Percentiles rank a stretch among this genome's conserved stretches.
Evolutionary conservation across 2,113 vertebrate species (phyloP).

Genomic region (Podarcis cretensis): DNA sequence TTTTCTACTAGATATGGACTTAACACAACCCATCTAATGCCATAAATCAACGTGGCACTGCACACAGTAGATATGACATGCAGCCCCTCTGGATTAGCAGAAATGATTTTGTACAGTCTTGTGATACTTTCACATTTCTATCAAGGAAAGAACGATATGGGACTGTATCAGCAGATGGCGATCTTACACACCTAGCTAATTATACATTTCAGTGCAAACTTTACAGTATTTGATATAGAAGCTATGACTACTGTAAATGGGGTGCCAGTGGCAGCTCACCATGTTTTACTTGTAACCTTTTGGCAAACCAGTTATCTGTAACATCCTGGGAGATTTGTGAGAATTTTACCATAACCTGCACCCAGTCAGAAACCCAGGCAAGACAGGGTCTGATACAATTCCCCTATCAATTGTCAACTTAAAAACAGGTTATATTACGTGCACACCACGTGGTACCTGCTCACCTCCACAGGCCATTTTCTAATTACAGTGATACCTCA

Average conservation of each 20-base stretch:
- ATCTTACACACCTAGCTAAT: constrained; percentile 20
- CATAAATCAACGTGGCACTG: accelerated
- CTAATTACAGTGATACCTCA: no score
- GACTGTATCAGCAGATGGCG: constrained; percentile 57
- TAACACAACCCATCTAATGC: accelerated
- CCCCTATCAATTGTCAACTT: neutral
- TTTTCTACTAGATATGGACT: neutral
- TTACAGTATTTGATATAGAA: neutral
- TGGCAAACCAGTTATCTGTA: neutral
- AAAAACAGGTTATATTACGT: neutral
- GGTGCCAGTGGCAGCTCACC: neutral
- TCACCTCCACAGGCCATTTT: constrained; percentile 4
- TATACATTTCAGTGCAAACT: neutral
- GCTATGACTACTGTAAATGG: neutral
- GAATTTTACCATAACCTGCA: neutral
- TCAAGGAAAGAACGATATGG: neutral
- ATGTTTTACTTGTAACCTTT: neutral
- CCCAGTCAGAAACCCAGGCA: neutral
- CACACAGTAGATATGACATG: neutral
- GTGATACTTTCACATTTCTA: neutral
- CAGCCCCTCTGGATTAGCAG: neutral
- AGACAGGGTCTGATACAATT: neutral
- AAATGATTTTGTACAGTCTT: neutral
- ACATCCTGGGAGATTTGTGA: neutral
- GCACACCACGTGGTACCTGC: neutral